Evolutionary conservation across 2,113 vertebrate species (phyloP).

Genomic region (Casuarius casuarius): DNA sequence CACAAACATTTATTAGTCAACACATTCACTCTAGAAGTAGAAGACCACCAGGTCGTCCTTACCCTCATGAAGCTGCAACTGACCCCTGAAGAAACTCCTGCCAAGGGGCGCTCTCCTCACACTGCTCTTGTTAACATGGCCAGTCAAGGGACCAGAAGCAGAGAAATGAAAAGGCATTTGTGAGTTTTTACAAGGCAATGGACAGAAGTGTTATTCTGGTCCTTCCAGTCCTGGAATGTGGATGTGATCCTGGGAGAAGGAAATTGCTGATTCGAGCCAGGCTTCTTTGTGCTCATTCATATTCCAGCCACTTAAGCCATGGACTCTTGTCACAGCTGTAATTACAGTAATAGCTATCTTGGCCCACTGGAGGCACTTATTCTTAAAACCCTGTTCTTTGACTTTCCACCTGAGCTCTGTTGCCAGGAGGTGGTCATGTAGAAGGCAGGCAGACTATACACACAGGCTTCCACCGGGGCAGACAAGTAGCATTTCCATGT

Average conservation of each 20-base stretch:
- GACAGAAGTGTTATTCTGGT: not conserved
- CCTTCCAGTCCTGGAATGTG: not conserved
- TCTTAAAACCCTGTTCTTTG: too few relatives aligned
- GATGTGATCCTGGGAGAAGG: not conserved
- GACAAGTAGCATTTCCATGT: too few relatives aligned
- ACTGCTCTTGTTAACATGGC: not conserved
- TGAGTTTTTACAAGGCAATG: not conserved
- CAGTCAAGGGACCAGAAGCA: not conserved
- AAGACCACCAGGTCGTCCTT: not conserved
- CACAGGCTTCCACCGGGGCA: too few relatives aligned
- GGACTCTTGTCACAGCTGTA: not conserved
- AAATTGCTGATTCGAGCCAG: not conserved
- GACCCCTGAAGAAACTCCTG: not conserved
- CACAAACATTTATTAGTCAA: not conserved
- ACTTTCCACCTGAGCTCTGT: too few relatives aligned
- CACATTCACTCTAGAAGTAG: not conserved
- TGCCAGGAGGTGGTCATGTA: too few relatives aligned
- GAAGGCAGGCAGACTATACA: too few relatives aligned
- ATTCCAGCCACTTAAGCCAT: not conserved
- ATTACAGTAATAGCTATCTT: not conserved
- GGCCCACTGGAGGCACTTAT: too few relatives aligned
- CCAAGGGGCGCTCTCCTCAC: too few relatives aligned
- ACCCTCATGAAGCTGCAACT: not conserved
- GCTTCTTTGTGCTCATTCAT: not conserved
- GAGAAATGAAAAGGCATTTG: not conserved